phyloP scores from a whole-genome alignment of 2,888 invertebrate genomes.

The Pandemis corylana region DNA sequence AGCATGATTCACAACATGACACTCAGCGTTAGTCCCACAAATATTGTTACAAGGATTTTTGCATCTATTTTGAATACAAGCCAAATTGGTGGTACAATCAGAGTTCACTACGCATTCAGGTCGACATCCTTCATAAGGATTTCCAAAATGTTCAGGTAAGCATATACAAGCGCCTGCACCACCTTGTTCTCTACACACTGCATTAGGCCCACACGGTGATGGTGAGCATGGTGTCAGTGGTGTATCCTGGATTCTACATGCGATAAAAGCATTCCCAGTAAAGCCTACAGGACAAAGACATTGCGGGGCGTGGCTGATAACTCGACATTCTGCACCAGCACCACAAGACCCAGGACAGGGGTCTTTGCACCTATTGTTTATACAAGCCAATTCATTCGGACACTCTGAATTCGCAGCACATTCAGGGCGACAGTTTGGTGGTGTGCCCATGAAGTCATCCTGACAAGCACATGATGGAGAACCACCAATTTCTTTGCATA shows the following conservation, averaged over 20 bases:
- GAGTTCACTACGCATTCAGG: slow-evolving; percentile 91
- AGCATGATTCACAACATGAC: slow-evolving; percentile 89
- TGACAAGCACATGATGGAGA: slow-evolving; percentile 90
- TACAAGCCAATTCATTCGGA: slow-evolving; percentile 87
- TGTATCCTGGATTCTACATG: slow-evolving; percentile 77
- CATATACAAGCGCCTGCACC: slow-evolving; percentile 89
- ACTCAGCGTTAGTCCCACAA: slow-evolving; percentile 90
- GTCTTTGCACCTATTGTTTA: slow-evolving; percentile 89
- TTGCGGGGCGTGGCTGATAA: slow-evolving; percentile 90
- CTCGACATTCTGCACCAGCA: slow-evolving; percentile 88
- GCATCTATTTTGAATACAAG: slow-evolving; percentile 90
- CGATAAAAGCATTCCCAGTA: slow-evolving; percentile 87
- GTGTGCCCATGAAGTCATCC: slow-evolving; percentile 87
- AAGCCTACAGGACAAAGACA: slow-evolving; percentile 88
- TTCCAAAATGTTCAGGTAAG: slow-evolving; percentile 88
- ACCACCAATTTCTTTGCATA: slow-evolving; percentile 85
- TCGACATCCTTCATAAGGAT: slow-evolving; percentile 91
- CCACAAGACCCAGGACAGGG: slow-evolving; percentile 92
- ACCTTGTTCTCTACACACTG: slow-evolving; percentile 88
- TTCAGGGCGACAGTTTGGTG: slow-evolving; percentile 90
- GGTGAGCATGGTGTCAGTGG: slow-evolving; percentile 87
- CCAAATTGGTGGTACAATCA: slow-evolving; percentile 89
- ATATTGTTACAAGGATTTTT: slow-evolving; percentile 90
- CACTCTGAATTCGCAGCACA: slow-evolving; percentile 91
- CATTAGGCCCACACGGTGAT: slow-evolving; percentile 90